Conservation (phyloP, 2,888 invertebrate genomes). For the Amphipoea oculea region DNA sequence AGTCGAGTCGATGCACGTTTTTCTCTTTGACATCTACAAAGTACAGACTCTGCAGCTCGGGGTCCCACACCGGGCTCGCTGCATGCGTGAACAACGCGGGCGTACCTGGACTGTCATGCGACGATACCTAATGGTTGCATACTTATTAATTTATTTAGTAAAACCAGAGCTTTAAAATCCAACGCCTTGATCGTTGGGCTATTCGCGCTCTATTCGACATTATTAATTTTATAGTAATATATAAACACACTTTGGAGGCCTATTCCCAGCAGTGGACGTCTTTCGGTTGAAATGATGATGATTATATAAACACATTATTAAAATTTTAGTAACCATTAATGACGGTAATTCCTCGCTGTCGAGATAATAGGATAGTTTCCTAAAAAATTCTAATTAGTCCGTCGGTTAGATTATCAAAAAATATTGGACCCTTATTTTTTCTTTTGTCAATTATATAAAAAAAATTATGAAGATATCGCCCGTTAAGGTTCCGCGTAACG, state of each 20-base stretch:
- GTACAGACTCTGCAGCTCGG: conserved; percentile 84
- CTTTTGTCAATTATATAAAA: no score
- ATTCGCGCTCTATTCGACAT: neutral
- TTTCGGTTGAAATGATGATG: no score
- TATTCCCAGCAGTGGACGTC: no score
- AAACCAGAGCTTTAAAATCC: neutral
- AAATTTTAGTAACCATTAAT: neutral
- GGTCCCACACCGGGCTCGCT: conserved; percentile 91
- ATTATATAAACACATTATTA: no score
- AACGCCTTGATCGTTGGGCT: neutral
- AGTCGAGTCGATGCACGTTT: conserved; percentile 88
- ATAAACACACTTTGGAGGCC: neutral
- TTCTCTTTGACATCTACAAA: conserved; percentile 90
- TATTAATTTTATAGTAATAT: neutral
- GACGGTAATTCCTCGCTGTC: neutral
- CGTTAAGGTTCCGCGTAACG: no score
- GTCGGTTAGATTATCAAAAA: no score
- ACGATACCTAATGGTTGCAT: conserved; percentile 75
- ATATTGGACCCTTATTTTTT: no score
- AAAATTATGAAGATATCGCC: no score
- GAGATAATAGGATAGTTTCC: no score
- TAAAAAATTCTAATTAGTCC: no score
- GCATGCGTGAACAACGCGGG: conserved; percentile 81
- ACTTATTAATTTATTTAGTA: conserved; percentile 14
- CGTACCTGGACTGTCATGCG: conserved; percentile 70